Evolutionary conservation across 2,113 vertebrate species (phyloP), one percentile per base, ranked within the genome.

Genomic region (Gallinago undulata): DNA sequence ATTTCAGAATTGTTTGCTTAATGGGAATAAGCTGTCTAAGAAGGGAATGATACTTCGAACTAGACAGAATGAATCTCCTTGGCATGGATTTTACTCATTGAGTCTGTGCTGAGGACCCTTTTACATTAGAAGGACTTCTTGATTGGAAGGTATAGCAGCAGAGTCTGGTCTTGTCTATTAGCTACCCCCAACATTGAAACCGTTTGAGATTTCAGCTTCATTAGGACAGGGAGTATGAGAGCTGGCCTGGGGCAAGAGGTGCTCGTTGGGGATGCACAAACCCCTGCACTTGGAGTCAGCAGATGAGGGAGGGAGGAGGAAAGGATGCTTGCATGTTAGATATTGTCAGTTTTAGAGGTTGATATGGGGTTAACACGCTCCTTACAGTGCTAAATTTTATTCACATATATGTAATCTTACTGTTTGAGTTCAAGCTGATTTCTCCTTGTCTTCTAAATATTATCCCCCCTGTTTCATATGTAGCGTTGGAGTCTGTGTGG

Each of bases 11-110:
- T 24, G 81, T 47, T 89, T 72, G 35, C 27, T 78, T 19, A 39
- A 62, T 69, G 41, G 30, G 57, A 89, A 33, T 66, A 53, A 80
- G 37, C 9, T 39, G 37, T 50, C 28, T n/a, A 21, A 47, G 57
- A 75, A 31, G 4, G 11, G 19, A 68, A 43, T 0, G 0, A 18
- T 31, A 18, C 75, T 72, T 75, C 31, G 62, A 37, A 50, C 5
- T 22, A 63, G 66, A 28, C 0, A 1, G 19, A 43, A 13, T 19
- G 3, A 78, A 47, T 67, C 35, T 25, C 22, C 39, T 53, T 69
- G 41, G 17, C 8, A 4, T 37, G 43, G 41, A 56, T 73, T 57
- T 77, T 67, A 33, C 4, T 41, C 56, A 10, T 2, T 33, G 51
- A 8, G 13, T 15, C n/a, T 35, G n/a, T 47, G 1, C 56, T 81